Conservation (phyloP, 2,113 vertebrate species). For the Chauna torquata region DNA sequence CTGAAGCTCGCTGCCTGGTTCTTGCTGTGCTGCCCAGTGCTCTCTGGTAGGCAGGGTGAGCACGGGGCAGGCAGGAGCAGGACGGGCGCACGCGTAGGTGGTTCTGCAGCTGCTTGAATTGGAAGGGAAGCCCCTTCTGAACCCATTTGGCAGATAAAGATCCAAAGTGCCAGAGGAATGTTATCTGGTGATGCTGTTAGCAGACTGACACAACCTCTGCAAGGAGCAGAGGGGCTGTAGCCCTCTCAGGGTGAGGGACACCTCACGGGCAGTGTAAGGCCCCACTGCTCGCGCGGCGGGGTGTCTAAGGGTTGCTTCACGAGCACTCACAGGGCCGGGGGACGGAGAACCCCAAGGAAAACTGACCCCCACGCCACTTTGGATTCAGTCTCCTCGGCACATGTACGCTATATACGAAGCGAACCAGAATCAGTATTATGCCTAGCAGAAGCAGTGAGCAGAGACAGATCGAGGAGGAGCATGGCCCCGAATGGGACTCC, state of each 20-base stretch:
- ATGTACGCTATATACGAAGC: rapidly evolving
- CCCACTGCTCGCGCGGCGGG: rapidly evolving
- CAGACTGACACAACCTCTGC: background rate
- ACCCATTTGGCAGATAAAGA: background rate
- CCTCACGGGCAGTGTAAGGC: background rate
- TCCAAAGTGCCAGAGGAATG: background rate
- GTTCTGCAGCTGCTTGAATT: background rate
- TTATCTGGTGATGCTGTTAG: background rate
- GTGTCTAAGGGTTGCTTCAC: background rate
- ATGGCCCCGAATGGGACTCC: background rate
- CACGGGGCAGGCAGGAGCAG: background rate
- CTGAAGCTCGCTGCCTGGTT: background rate
- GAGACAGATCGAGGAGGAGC: background rate
- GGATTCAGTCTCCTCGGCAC: background rate
- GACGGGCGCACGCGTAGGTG: rapidly evolving
- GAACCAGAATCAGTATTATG: background rate
- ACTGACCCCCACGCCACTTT: background rate
- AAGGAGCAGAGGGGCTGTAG: background rate
- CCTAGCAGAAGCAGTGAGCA: background rate
- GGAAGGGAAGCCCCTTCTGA: background rate
- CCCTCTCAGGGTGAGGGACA: background rate
- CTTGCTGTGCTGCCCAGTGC: background rate
- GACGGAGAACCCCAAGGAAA: background rate
- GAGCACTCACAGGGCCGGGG: rapidly evolving
- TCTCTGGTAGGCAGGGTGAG: background rate